phyloP scores from a whole-genome alignment of 2,113 vertebrate genomes.

The Boulengeromyrus knoepffleri region DNA sequence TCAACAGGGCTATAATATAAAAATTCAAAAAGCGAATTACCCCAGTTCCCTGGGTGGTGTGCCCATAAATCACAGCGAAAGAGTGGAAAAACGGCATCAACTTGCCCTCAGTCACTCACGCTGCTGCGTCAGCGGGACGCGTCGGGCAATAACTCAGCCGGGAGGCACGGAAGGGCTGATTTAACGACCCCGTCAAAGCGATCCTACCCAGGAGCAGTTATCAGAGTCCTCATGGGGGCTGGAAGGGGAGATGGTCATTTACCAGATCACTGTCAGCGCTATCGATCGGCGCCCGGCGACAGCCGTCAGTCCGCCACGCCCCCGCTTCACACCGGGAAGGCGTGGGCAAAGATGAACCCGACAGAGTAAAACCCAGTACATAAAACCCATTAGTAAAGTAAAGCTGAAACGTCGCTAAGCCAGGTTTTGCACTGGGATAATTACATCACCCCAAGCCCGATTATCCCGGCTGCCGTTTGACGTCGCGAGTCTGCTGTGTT shows the following conservation, averaged over 20 bases:
- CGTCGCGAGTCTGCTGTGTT: background rate
- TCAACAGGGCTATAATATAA: background rate
- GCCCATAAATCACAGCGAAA: background rate
- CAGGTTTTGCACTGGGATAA: background rate
- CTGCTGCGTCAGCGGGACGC: constrained; percentile 5
- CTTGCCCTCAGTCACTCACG: background rate
- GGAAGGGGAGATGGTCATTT: constrained; percentile 2
- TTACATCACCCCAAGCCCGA: background rate
- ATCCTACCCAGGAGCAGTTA: background rate
- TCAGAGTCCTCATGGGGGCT: background rate
- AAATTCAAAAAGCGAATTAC: constrained; percentile 4
- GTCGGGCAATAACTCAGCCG: background rate
- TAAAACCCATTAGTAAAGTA: background rate
- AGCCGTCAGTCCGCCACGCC: constrained; percentile 6
- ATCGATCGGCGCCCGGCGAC: constrained; percentile 13
- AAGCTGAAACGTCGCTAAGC: background rate
- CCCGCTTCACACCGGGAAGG: background rate
- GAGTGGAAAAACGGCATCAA: background rate
- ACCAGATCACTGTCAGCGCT: constrained; percentile 9
- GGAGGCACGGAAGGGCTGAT: constrained; percentile 11
- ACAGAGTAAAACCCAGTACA: background rate
- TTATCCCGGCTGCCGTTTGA: background rate
- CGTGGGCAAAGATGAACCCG: background rate
- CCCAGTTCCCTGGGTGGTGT: background rate
- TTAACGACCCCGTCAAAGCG: constrained; percentile 15